A percentile compares a stretch with the other conserved stretches of the same genome.
Evolutionary conservation across 2,113 vertebrate genomes (phyloP).

Genomic region (Ophiodon elongatus): DNA sequence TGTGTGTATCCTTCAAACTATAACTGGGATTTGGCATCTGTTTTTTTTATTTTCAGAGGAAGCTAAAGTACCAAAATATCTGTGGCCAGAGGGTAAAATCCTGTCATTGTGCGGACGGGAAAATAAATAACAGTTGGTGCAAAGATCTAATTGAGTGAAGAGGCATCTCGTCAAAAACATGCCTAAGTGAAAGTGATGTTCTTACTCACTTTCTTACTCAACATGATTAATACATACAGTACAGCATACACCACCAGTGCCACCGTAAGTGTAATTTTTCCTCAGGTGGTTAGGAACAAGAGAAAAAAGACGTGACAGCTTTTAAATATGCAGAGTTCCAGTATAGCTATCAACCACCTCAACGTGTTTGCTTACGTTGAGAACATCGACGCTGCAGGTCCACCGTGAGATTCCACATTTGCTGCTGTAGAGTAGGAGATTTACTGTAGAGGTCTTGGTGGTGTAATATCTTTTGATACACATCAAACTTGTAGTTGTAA

Average conservation of each 20-base stretch:
- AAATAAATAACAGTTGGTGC: conserved; percentile 19
- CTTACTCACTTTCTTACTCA: too few species aligned
- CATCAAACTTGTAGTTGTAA: not conserved
- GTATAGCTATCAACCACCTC: too few species aligned
- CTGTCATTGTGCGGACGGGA: not conserved
- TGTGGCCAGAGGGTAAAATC: not conserved
- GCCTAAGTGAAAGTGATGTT: not conserved
- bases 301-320: too few species aligned
- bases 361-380: too few species aligned
- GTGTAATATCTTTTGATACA: conserved; percentile 2
- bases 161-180: not conserved
- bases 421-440: not conserved
- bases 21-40: not conserved
- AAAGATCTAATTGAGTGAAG: not conserved
- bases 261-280: not conserved
- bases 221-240: not conserved
- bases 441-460: conserved; percentile 12
- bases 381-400: too few species aligned
- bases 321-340: too few species aligned
- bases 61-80: not conserved
- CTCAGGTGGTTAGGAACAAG: not conserved
- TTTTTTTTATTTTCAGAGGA: not conserved
- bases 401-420: not conserved
- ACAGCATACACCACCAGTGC: not conserved
- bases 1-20: not conserved